Base-by-base conservation (phyloP, 2,113 vertebrate genomes). In the Corydoras sp. region DNA sequence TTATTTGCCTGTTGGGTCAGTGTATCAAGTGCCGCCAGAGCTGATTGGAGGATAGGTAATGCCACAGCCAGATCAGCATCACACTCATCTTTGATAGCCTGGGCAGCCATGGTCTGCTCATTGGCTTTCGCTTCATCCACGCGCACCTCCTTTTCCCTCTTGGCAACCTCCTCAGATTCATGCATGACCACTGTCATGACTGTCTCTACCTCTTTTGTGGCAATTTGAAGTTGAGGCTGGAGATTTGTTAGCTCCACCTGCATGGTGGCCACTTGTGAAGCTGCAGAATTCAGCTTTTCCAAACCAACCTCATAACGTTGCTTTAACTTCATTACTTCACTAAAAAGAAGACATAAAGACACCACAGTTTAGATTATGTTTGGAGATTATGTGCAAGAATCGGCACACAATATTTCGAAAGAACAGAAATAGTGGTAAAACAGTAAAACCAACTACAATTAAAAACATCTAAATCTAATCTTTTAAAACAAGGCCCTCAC, bases 61-160 rank as follows among this genome's bases (percentile, higher is more conserved):
- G 94, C 93, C 68, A 80, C 85, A 0, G 92, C 93, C 73, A 97
- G 83, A 65, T 97, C 93, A 1, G 92, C 90, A 1, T 97, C 92
- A 6, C 95, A 97, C 76, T 97, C 95, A 50, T 95, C 93, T 76
- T 96, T 96, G 81, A 96, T 96, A 58, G 91, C 92, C 82, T 93
- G 94, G 62, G 95, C 89, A 4, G 91, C 94, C 91, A 88, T 89
- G 51, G 95, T 92, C 85, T 96, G 92, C 3, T 92, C 85, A 0
- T 95, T 95, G 49, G 94, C 93, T 18, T 89, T 70, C 0, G 75
- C 90, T 79, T 97, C 94, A 30, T 97, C 93, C 43, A 86, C 83
- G 80, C 93, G 93, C 63, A 96, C 93, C 0, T 94, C 85, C 81
- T 93, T 89, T 78, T 95, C 94, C 0, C 89, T 93, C 77, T 93